These are phyloP conservation scores for Dendroctonus valens DNA, from an alignment of 1,140 invertebrate genomes.

Conservation along the genomic window DNA sequence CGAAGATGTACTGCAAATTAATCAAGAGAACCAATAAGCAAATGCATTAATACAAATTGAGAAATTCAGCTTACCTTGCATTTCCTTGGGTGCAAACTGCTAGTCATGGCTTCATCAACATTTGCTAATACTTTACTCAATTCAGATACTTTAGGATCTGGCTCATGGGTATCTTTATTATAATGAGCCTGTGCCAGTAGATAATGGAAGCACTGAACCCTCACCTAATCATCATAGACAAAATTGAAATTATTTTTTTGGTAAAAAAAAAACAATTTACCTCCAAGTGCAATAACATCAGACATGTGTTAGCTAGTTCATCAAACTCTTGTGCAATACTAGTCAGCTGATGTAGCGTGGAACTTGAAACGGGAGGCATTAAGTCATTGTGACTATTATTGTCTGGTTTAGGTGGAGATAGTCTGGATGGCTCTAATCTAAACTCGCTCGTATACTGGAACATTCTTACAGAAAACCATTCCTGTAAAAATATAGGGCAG, in stretches of 20 bases:
- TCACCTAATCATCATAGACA: conserved; percentile 36
- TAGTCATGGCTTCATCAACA: conserved; percentile 76
- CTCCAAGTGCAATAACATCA: conserved; percentile 89
- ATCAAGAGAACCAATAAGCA: background rate
- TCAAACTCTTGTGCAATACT: conserved; percentile 78
- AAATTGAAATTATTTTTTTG: background rate
- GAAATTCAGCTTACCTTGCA: conserved; percentile 57
- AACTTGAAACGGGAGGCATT: conserved; percentile 40
- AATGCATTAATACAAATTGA: background rate
- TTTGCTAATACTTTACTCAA: conserved; percentile 74
- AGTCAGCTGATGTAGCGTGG: conserved; percentile 56
- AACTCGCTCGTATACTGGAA: conserved; percentile 56
- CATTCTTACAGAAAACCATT: conserved; percentile 67
- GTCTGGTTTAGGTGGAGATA: conserved; percentile 49
- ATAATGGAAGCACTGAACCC: conserved; percentile 94
- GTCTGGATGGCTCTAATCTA: conserved; percentile 46
- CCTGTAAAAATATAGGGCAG: conserved; percentile 42
- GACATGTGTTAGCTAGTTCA: conserved; percentile 85
- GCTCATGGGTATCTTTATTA: conserved; percentile 65
- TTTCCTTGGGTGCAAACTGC: conserved; percentile 71
- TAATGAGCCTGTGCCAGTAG: conserved; percentile 70
- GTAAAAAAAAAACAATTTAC: conserved; percentile 43
- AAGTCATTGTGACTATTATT: conserved; percentile 31
- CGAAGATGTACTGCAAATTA: conserved; percentile 83
- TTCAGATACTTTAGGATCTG: conserved; percentile 78